phyloP scores from a whole-genome alignment of 2,888 invertebrate species.

The Asteroscopus sphinx region DNA sequence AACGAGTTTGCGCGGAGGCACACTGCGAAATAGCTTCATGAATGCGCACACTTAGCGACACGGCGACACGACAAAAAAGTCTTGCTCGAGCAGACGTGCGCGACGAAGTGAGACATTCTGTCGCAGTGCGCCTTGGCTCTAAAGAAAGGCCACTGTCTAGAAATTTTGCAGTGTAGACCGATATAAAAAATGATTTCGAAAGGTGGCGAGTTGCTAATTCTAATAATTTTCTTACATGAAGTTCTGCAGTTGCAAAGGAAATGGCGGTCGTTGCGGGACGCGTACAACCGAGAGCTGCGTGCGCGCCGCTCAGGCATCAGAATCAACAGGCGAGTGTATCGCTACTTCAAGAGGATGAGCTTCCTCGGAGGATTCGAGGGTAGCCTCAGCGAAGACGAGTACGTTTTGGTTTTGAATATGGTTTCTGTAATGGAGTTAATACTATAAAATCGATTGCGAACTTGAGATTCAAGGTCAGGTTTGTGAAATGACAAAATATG shows the following conservation, averaged over 20 bases:
- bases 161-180: no score
- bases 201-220: not conserved
- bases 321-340: slow-evolving; percentile 75
- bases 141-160: not conserved
- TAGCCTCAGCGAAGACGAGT: slow-evolving; percentile 74
- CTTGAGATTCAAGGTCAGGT: not conserved
- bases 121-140: not conserved
- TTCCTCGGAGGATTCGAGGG: slow-evolving; percentile 83
- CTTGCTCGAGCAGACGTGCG: slow-evolving; percentile 1
- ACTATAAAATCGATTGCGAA: no score
- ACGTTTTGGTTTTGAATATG: slow-evolving; percentile 48
- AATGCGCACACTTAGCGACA: not conserved
- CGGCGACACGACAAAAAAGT: not conserved
- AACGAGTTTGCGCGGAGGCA: not conserved
- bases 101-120: not conserved
- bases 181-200: not conserved
- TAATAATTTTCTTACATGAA: slow-evolving; percentile 52
- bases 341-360: slow-evolving; percentile 82
- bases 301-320: slow-evolving; percentile 69
- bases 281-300: slow-evolving; percentile 82
- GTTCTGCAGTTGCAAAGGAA: slow-evolving; percentile 83
- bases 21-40: not conserved
- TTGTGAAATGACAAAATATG: not conserved
- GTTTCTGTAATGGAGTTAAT: no score
- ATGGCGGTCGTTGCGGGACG: slow-evolving; percentile 85